These are phyloP conservation scores for Discoglossus pictus DNA, from an alignment of 2,797 vertebrate genomes.

Conservation along the genomic window DNA sequence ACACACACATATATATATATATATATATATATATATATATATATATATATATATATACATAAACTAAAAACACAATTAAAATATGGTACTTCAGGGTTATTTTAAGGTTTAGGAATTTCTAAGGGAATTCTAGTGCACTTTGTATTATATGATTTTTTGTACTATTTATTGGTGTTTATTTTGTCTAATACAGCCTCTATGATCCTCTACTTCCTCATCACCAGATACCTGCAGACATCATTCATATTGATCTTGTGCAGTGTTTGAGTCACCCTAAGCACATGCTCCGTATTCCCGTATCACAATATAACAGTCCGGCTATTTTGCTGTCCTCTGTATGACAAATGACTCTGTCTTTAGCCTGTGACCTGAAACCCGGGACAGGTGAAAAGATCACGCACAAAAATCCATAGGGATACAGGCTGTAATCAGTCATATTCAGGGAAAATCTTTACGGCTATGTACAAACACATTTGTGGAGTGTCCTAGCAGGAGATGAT, in stretches of 20 bases:
- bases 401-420: conserved; percentile 11
- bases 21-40: no score
- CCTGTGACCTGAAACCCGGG: conserved; percentile 46
- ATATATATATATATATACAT: no score
- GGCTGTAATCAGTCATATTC: conserved; percentile 39
- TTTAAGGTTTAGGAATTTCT: no score
- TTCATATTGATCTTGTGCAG: conserved; percentile 10
- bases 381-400: conserved; percentile 43
- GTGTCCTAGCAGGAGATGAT: conserved; percentile 10
- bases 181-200: no score
- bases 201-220: no score
- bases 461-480: conserved; percentile 42
- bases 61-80: no score
- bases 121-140: no score
- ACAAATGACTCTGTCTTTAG: conserved; percentile 46
- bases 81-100: no score
- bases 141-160: no score
- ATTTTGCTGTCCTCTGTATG: neutral
- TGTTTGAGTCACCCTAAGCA: conserved; percentile 14
- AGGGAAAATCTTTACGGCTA: conserved; percentile 41
- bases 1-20: no score
- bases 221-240: conserved; percentile 14
- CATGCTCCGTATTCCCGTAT: neutral
- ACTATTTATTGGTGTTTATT: no score
- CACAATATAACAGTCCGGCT: neutral